Evolutionary conservation across 2,797 vertebrate genomes (phyloP), one percentile per base, ranked within the genome.

Genomic region (Enteromius mattozi): DNA sequence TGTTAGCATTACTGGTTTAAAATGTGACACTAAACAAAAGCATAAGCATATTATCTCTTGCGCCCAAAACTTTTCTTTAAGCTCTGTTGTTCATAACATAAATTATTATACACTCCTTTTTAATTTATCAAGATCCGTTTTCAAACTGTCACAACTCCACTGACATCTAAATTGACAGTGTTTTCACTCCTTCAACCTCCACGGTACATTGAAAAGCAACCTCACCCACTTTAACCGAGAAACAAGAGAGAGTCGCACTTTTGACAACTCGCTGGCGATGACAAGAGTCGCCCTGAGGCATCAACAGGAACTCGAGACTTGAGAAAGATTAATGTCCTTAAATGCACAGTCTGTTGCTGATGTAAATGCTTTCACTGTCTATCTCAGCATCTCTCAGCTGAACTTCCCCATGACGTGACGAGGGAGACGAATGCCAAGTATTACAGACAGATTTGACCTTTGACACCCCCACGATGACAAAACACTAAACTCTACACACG

Each of bases 401-500:
- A 56, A 68, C 71, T 37, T 80, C 63, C 85, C 70, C 86, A 79
- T 80, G 82, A 72, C n/a, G 78, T 85, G 86, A 89, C 80, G 59
- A 63, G 40, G 76, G 81, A 82, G 56, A 81, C 84, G 78, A 83
- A 86, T 72, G 54, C 9, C 21, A 83, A 87, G 80, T 51, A 85
- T 59, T 45, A 65, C 19, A n/a, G 84, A 81, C 81, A 82, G 80
- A 86, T 87, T 84, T 87, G 90, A 91, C 92, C 88, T 87, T 80
- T 88, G 88, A 75, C 78, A 47, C 7, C 47, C 37, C 51, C 49
- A 47, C 4, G 24, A 40, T 84, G 88, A 90, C 69, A 76, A 54
- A 33, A 59, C 83, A 91, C 91, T 89, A 93, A 91, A 75, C 88
- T 87, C 86, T 78, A 89, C 89, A 90, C 88, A 82, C 82, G 76